Conservation (phyloP, 23 tunicate species). For the Phallusia fumigata region DNA sequence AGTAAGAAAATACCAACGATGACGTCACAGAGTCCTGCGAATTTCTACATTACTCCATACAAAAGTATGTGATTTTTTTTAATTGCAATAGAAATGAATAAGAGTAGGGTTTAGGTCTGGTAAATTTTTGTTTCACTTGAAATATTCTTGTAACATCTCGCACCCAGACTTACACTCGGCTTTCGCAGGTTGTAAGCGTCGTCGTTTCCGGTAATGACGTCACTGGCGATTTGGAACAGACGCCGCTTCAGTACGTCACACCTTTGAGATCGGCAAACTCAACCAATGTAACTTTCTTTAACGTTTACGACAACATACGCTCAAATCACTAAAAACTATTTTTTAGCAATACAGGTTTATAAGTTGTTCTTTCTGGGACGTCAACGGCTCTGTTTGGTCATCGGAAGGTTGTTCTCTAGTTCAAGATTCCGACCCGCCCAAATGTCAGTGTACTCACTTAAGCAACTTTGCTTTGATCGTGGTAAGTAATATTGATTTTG, state of each 20-base stretch:
- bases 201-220: background rate
- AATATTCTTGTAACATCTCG: background rate
- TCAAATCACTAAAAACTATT: no score
- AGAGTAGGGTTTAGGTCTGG: no score
- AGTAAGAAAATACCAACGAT: no score
- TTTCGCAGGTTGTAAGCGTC: background rate
- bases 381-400: background rate
- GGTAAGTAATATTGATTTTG: background rate
- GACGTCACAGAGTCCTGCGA: no score
- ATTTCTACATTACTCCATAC: no score
- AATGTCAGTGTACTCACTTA: constrained; percentile 20
- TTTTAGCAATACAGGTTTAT: constrained; percentile 16
- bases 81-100: no score
- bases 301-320: background rate
- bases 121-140: background rate
- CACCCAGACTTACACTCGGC: background rate
- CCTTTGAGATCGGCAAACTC: constrained; percentile 20
- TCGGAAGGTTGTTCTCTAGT: constrained; percentile 15
- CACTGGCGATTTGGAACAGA: background rate
- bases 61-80: no score
- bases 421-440: background rate
- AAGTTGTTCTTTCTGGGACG: constrained; percentile 21
- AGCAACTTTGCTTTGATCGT: constrained; percentile 27
- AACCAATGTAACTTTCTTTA: background rate
- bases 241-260: constrained; percentile 14